Evolutionary conservation across 2,113 vertebrate species (phyloP), one percentile per base, ranked within the genome.

Genomic region (Microcebus jonahi): DNA sequence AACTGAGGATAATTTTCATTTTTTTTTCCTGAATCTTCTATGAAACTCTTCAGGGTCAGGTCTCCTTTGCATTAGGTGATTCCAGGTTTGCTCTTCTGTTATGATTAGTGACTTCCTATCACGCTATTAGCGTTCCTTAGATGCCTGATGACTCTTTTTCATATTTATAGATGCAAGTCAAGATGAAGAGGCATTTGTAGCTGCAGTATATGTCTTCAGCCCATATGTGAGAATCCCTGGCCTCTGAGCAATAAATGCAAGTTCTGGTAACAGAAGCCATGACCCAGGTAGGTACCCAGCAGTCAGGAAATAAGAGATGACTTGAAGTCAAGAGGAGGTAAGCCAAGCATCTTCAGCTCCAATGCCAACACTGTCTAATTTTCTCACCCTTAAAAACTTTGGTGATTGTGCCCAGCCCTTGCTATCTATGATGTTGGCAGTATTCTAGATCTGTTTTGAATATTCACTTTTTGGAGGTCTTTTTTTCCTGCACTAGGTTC

Each of bases 31-130:
- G 53, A 18, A 12, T 70, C 39, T 59, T 76, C 50, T 3, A 20
- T 13, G 48, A 71, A 1, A 1, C 9, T 34, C 45, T 11, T 48
- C 6, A 29, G 3, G 12, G 6, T 10, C 4, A 27, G 5, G 67
- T 34, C 68, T 29, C 5, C 34, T 45, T 21, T 65, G 5, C 15
- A 18, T 0, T 50, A 10, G 45, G 31, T 31, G 4, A 36, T 23
- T 63, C 15, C 34, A 31, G 18, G 13, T 76, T 31, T 59, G 50
- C 7, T 21, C 6, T 63, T 70, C 29, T 57, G 10, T 29, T 42
- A 23, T 11, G 9, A 53, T 75, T 27, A 15, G 34, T 55, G 29
- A 53, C 36, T 42, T 23, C 42, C 34, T 88, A 34, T 48, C 39
- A 13, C 8, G 2, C 71, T 27, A 2, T n/a, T 20, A 71, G 88